Conservation (phyloP, 2,888 invertebrate species). For the Yponomeuta evonymella region DNA sequence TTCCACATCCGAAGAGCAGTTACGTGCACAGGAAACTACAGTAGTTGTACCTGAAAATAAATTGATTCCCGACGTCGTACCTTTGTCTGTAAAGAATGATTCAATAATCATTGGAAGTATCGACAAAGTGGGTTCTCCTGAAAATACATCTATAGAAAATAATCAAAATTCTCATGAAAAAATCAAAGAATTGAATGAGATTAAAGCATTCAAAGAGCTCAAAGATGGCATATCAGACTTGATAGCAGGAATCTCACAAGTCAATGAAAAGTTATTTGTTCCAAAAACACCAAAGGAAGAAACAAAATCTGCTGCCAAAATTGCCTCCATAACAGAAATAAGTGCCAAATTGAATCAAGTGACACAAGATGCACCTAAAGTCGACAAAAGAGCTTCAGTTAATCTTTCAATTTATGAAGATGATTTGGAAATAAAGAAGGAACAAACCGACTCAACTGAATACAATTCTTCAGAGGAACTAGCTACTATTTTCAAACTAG, state of each 20-base stretch:
- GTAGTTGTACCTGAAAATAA: constrained; percentile 43
- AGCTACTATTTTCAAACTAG: constrained; percentile 74
- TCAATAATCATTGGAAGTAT: constrained; percentile 36
- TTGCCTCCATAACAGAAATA: constrained; percentile 48
- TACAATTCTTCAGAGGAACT: constrained; percentile 80
- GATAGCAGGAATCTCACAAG: constrained; percentile 69
- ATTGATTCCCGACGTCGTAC: constrained; percentile 42
- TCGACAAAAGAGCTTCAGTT: constrained; percentile 52
- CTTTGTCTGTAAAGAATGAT: constrained; percentile 46
- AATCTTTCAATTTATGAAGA: constrained; percentile 67
- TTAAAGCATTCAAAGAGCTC: constrained; percentile 67
- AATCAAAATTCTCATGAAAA: constrained; percentile 7
- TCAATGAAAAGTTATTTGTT: constrained; percentile 63
- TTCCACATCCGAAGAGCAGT: constrained; percentile 25
- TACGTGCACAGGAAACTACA: constrained; percentile 44
- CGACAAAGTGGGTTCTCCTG: constrained; percentile 18
- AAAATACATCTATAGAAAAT: neutral
- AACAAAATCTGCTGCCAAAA: constrained; percentile 26
- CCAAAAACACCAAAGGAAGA: constrained; percentile 36
- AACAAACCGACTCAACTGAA: constrained; percentile 69
- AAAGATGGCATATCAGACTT: constrained; percentile 71
- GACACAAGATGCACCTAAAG: constrained; percentile 37
- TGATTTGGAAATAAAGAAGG: constrained; percentile 57
- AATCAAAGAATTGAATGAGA: constrained; percentile 63
- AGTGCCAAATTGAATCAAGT: constrained; percentile 51